Conservation (phyloP, 2,888 invertebrate species). For the Falcaria lacertinaria region DNA sequence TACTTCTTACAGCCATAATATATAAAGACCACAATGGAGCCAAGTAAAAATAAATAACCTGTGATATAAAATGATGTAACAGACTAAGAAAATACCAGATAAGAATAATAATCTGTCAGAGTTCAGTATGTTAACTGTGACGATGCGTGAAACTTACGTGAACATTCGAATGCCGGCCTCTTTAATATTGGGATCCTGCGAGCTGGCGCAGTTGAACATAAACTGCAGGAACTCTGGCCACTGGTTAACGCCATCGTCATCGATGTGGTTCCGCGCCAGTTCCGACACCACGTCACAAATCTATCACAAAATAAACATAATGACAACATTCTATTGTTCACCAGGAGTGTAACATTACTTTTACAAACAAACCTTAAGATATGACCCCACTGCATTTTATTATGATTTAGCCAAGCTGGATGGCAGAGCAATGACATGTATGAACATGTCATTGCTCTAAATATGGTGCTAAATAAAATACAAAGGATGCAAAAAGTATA, state of each 20-base stretch:
- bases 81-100: neutral
- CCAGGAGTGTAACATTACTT: slow-evolving; percentile 3
- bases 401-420: no score
- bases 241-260: slow-evolving; percentile 96
- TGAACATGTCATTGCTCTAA: no score
- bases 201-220: slow-evolving; percentile 95
- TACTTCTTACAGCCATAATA: no score
- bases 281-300: slow-evolving; percentile 98
- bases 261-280: slow-evolving; percentile 94
- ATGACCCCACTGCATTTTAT: no score
- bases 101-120: neutral
- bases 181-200: slow-evolving; percentile 89
- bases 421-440: no score
- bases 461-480: no score
- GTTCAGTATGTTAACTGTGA: neutral
- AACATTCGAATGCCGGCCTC: slow-evolving; percentile 97
- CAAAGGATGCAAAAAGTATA: no score
- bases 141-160: slow-evolving; percentile 80
- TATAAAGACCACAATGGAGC: no score
- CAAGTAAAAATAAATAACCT: no score
- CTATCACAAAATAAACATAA: slow-evolving; percentile 31
- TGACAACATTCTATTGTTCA: slow-evolving; percentile 1
- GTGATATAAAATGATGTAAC: neutral
- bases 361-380: neutral
- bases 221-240: slow-evolving; percentile 98